Base-by-base conservation (phyloP, 2,888 invertebrate species). In the Pristionchus entomophagus region DNA sequence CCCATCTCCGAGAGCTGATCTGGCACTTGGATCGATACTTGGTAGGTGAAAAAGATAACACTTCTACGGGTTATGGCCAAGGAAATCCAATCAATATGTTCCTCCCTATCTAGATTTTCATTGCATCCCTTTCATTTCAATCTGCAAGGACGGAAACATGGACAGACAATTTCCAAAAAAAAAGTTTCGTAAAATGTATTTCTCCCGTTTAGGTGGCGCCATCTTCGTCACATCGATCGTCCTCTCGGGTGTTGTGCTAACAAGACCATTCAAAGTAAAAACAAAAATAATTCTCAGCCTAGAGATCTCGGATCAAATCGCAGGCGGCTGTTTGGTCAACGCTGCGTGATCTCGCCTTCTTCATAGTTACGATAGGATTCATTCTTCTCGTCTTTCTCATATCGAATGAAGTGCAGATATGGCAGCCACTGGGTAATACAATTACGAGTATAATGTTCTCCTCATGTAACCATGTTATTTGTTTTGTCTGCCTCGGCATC, bases 261-360 rank as follows among this genome's bases (percentile, higher is more conserved):
- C 51, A 1, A 80, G 32, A 19, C 78, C 78, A 19, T 80, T 80
- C 78, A 80, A 80, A 51, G 78, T 80, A 29, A 26, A n/a, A n/a
- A n/a, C n/a, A n/a, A n/a, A n/a, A 0, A 12, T 0, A 41, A 38
- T 38, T 41, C 41, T 65, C 19, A 19, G 35, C 38, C 10, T 35
- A 2, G n/a, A 73, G 41, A 41, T n/a, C 4, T n/a, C n/a, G n/a
- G n/a, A 29, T 45, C 22, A n/a, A 17, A 29, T 32, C 45, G 1
- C 38, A 85, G 85, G 77, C 85, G 0, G 51, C 85, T 17, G n/a
- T 65, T 19, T 85, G 35, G 32, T 85, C 95, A 12, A 94, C 95
- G 86, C 90, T 95, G 3, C 91, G 95, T 35, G 95, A 95, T 89
- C 91, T 95, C 49, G 92, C 94, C 49, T 95, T 95, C 92, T 95